phyloP scores from a whole-genome alignment of 1,140 invertebrate species.

The Neuroterus valhalla region DNA sequence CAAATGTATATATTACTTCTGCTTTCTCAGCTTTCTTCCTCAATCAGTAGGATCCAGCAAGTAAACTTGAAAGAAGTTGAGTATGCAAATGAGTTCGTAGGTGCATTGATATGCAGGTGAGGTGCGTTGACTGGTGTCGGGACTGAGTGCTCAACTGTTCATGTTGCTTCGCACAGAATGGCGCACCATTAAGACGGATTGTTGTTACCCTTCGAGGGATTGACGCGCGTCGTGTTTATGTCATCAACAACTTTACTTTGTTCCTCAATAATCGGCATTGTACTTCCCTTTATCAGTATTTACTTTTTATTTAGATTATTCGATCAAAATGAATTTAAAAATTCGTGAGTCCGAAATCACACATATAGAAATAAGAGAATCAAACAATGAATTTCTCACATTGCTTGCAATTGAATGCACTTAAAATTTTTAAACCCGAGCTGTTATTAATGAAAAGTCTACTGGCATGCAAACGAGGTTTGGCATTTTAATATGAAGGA shows the following conservation, averaged over 20 bases:
- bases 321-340: too few species aligned
- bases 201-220: slow-evolving; percentile 5
- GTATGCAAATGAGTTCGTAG: slow-evolving; percentile 20
- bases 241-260: slow-evolving; percentile 2
- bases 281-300: background rate
- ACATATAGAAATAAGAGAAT: too few species aligned
- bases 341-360: too few species aligned
- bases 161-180: slow-evolving; percentile 14
- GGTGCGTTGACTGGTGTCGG: slow-evolving; percentile 11
- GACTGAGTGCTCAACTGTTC: slow-evolving; percentile 13
- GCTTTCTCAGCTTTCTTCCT: slow-evolving; percentile 10
- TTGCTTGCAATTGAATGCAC: too few species aligned
- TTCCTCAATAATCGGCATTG: background rate
- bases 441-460: too few species aligned
- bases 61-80: slow-evolving; percentile 19
- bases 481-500: too few species aligned
- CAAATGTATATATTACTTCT: background rate
- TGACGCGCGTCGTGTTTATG: slow-evolving; percentile 11
- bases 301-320: too few species aligned
- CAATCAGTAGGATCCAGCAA: slow-evolving; percentile 10
- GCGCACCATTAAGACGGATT: slow-evolving; percentile 24
- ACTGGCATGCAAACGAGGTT: too few species aligned
- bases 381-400: too few species aligned
- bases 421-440: too few species aligned
- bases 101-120: slow-evolving; percentile 26